Evolutionary conservation across 2,888 invertebrate genomes (phyloP).

Genomic region (Pyralis farinalis): DNA sequence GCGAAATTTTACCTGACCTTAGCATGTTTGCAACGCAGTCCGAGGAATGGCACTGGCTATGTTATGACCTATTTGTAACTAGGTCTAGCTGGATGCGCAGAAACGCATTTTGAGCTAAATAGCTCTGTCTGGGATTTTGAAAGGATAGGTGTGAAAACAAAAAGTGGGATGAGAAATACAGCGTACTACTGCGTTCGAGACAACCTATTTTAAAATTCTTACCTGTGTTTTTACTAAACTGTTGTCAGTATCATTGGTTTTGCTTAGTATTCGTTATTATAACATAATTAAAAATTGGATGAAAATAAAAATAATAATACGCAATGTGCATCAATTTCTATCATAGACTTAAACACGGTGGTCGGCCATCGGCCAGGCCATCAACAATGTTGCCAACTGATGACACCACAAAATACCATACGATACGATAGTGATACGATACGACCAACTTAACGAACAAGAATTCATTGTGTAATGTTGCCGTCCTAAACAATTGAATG

Average conservation of each 20-base stretch:
- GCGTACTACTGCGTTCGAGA: slow-evolving; percentile 53
- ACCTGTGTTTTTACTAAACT: slow-evolving; percentile 37
- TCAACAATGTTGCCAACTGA: slow-evolving; percentile 21
- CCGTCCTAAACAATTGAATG: too few relatives aligned
- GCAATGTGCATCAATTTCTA: slow-evolving; percentile 53
- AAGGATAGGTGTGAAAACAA: slow-evolving; percentile 57
- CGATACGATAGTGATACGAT: too few relatives aligned
- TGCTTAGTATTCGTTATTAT: slow-evolving; percentile 34
- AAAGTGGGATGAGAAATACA: slow-evolving; percentile 61
- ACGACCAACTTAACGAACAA: not conserved
- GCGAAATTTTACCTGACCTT: slow-evolving; percentile 52
- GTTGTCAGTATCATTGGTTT: slow-evolving; percentile 35
- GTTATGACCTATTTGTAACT: slow-evolving; percentile 34
- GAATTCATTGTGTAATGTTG: not conserved
- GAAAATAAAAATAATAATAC: slow-evolving; percentile 43
- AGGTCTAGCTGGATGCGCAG: slow-evolving; percentile 48
- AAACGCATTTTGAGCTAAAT: slow-evolving; percentile 46
- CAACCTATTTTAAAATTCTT: slow-evolving; percentile 29
- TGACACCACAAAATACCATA: too few relatives aligned
- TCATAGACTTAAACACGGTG: slow-evolving; percentile 56
- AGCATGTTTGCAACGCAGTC: slow-evolving; percentile 34
- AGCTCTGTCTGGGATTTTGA: slow-evolving; percentile 50
- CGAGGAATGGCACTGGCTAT: slow-evolving; percentile 20
- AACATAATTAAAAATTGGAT: slow-evolving; percentile 40
- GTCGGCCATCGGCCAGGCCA: slow-evolving; percentile 57